Evolutionary conservation across 2,797 vertebrate genomes (phyloP), one percentile per base, ranked within the genome.

Genomic region (Microchirus variegatus): DNA sequence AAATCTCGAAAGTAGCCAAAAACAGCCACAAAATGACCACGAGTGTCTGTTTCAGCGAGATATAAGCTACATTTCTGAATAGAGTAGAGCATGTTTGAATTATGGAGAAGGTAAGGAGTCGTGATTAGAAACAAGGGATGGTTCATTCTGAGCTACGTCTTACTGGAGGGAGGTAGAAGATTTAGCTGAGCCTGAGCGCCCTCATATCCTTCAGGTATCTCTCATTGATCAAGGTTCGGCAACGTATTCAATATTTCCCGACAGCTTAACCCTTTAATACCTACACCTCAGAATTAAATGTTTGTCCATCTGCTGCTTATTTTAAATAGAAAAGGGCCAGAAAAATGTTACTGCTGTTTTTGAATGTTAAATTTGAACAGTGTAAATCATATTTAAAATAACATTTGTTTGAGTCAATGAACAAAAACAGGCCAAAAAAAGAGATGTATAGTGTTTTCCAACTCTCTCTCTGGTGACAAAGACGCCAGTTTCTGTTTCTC

Each of bases 21-120:
- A 49, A 61, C 71, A 63, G 78, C 77, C 68, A 67, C 82, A 75
- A 78, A 92, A 86, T 88, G 88, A 90, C 87, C 88, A 75, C 41
- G 77, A 82, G 71, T 78, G 73, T 83, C 73, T 76, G 75, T 87
- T 91, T 91, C 88, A 92, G 90, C 86, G 82, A 86, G 63, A 76
- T 50, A 80, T 53, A 77, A 77, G 83, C 74, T 40, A 82, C 82
- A 75, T 78, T 80, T 76, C 77, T 0, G n/a, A n/a, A n/a, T n/a
- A n/a, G n/a, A n/a, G n/a, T n/a, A n/a, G n/a, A n/a, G n/a, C n/a
- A n/a, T n/a, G n/a, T n/a, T n/a, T 81, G 81, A 87, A 83, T 82
- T 75, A 73, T 65, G 65, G 56, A 76, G 63, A 43, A 82, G 76
- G 46, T 59, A 48, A 62, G 63, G 47, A 75, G 71, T 72, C 75